Evolutionary conservation across 2,888 invertebrate genomes (phyloP).

Genomic region (Candidula unifasciata): DNA sequence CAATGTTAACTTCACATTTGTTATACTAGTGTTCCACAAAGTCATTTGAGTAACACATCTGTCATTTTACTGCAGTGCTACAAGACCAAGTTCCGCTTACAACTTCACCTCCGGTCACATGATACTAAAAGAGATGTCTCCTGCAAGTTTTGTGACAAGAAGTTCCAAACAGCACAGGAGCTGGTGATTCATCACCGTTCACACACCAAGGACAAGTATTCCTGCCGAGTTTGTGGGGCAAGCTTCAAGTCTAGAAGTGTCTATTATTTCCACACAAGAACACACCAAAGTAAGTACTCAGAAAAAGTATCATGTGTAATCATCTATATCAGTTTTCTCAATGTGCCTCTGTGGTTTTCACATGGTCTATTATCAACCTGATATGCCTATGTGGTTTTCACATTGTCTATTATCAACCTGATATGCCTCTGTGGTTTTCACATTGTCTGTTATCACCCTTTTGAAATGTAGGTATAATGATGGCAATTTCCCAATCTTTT

Average conservation of each 20-base stretch:
- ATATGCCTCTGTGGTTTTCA: too few species aligned
- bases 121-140: conserved; percentile 38
- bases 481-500: too few species aligned
- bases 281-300: conserved; percentile 36
- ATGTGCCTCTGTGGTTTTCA: too few species aligned
- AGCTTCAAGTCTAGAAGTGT: conserved; percentile 42
- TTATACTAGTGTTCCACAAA: too few species aligned
- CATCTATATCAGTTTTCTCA: too few species aligned
- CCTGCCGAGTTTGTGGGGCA: conserved; percentile 30
- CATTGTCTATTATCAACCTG: too few species aligned
- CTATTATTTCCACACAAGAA: conserved; percentile 43
- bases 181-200: conserved; percentile 46
- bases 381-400: too few species aligned
- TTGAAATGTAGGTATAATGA: too few species aligned
- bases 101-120: conserved; percentile 37
- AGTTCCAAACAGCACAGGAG: conserved; percentile 40
- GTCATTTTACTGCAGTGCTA: conserved; percentile 9
- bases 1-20: neutral
- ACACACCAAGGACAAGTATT: conserved; percentile 45
- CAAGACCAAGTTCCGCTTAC: conserved; percentile 39
- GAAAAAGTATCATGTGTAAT: too few species aligned
- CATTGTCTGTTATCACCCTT: too few species aligned
- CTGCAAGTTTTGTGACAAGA: conserved; percentile 46
- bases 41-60: too few species aligned
- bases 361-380: too few species aligned